Evolutionary conservation across 2,888 invertebrate species (phyloP).

Genomic region (Plemyria rubiginata): DNA sequence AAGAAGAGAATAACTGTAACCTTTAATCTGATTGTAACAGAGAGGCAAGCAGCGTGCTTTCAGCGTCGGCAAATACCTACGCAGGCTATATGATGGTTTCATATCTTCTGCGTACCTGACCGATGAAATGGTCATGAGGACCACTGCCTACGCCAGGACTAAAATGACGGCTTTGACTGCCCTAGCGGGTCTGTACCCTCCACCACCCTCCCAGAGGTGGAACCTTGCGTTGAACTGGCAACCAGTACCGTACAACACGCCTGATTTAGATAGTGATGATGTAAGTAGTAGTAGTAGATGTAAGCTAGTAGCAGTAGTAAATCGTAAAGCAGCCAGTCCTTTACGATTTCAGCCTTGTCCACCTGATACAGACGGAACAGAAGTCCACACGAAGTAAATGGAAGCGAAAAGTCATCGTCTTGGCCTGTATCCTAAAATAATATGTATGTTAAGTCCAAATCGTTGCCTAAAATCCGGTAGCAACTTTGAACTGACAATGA

Average conservation of each 20-base stretch:
- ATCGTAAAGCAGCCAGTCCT: too few relatives aligned
- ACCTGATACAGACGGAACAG: neutral
- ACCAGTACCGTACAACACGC: conserved; percentile 85
- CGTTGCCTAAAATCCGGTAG: too few relatives aligned
- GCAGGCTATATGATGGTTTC: conserved; percentile 72
- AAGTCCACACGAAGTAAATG: neutral
- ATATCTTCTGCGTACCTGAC: conserved; percentile 76
- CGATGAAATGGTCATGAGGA: conserved; percentile 80
- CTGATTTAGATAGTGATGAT: conserved; percentile 65
- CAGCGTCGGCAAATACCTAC: conserved; percentile 76
- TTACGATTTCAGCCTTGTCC: neutral
- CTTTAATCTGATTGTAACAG: conserved; percentile 55
- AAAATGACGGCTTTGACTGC: conserved; percentile 90
- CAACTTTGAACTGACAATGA: too few relatives aligned
- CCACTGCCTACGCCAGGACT: conserved; percentile 89
- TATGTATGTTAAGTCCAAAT: too few relatives aligned
- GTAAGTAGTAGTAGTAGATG: too few relatives aligned
- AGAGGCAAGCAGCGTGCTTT: conserved; percentile 81
- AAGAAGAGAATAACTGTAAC: too few relatives aligned
- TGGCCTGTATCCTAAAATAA: too few relatives aligned
- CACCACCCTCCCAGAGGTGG: conserved; percentile 83
- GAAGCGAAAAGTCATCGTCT: neutral
- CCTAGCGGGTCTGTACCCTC: conserved; percentile 88
- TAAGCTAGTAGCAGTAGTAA: too few relatives aligned
- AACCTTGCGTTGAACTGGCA: conserved; percentile 86